Evolutionary conservation across 2,888 invertebrate species (phyloP), one percentile per base, ranked within the genome.

Genomic region (Volucella inanis): DNA sequence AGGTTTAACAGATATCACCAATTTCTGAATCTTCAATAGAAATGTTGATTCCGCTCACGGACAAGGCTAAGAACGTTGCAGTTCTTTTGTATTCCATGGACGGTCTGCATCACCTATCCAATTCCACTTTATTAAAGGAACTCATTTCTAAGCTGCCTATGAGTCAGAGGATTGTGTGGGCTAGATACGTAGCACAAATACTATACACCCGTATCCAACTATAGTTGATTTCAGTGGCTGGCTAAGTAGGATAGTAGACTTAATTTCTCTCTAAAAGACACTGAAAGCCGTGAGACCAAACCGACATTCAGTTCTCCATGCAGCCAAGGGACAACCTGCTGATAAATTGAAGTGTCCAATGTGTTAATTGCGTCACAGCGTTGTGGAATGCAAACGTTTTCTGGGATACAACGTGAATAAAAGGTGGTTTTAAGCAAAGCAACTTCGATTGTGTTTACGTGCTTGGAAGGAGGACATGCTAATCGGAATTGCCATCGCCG

Each of bases 121-220:
- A 76, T n/a, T 50, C 80, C 31, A 74, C 67, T 8, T n/a, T 80
- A 14, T 11, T 77, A 39, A 64, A 77, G 11, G 43, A 71, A 31
- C 64, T 74, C 10, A 14, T 78, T 1, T 6, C 2, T 8, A 78
- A 83, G 38, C 15, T 78, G 18, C 78, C 83, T 47, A 72, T 47
- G 72, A 61, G 59, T 3, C 47, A 78, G n/a, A 64, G 54, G 55
- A 41, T 57, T 43, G 71, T 72, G 52, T 82, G 77, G 72, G 74
- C 68, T 10, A 41, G 50, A 43, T 64, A 64, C 55, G 64, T 68
- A 18, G 38, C 45, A n/a, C 43, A 22, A 18, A 41, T 83, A n/a
- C 31, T 14, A 41, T 83, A n/a, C 31, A 18, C 12, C 55, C 78
- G 43, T 72, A 65, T 54, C 54, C 71, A 41, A 71, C 61, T n/a